Evolutionary conservation across 2,888 invertebrate species (phyloP).

Genomic region (Cancer borealis): DNA sequence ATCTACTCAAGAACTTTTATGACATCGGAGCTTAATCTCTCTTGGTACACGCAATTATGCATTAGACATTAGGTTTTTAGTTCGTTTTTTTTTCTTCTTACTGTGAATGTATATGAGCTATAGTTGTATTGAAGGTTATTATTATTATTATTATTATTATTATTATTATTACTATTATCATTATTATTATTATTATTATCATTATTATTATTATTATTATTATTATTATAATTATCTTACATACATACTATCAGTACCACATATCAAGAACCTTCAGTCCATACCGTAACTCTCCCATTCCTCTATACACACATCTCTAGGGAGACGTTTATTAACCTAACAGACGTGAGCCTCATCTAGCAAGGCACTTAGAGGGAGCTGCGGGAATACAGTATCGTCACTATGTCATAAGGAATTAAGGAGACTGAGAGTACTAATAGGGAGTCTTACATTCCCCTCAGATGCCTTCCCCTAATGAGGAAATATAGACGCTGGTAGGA

Average conservation of each 20-base stretch:
- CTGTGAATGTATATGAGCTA: no score
- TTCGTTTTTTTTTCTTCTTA: no score
- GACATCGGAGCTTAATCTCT: no score
- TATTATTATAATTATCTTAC: no score
- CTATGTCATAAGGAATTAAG: not conserved
- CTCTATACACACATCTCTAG: conserved; percentile 13
- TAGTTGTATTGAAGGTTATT: no score
- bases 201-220: no score
- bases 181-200: no score
- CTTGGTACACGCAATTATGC: no score
- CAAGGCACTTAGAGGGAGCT: not conserved
- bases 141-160: no score
- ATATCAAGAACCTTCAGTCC: not conserved
- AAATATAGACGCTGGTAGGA: not conserved
- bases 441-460: not conserved
- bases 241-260: not conserved
- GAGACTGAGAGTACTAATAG: not conserved
- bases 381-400: not conserved
- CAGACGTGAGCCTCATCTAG: not conserved
- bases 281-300: not conserved
- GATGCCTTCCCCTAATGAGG: not conserved
- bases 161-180: no score
- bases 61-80: no score
- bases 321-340: not conserved
- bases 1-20: no score